Conservation (phyloP, 2,113 vertebrate species). For the Sceloporus tristichus region DNA sequence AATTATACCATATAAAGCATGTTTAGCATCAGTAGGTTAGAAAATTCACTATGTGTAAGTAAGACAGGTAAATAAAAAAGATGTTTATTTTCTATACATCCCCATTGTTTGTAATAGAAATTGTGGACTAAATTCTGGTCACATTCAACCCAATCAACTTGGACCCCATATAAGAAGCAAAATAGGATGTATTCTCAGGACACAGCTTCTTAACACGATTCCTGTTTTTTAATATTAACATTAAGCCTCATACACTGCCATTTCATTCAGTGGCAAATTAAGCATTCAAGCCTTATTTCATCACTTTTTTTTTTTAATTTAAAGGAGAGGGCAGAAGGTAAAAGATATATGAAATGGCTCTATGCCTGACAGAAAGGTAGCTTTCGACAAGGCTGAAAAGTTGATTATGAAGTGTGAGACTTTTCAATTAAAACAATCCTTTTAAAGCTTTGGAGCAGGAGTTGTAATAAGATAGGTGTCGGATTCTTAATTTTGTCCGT, state of each 20-base stretch:
- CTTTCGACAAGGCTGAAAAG: slow-evolving; percentile 12
- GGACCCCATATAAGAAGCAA: background rate
- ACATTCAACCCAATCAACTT: slow-evolving; percentile 4
- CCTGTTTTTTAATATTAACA: background rate
- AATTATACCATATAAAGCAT: background rate
- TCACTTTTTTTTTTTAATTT: background rate
- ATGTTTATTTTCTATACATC: slow-evolving; percentile 8
- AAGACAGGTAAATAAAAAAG: background rate
- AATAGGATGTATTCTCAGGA: background rate
- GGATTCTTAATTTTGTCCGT: slow-evolving; percentile 24
- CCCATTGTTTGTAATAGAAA: background rate
- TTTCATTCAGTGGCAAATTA: slow-evolving; percentile 7
- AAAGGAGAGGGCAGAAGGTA: background rate
- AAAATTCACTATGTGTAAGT: background rate
- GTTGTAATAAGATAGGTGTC: slow-evolving; percentile 16
- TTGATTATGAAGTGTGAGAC: background rate
- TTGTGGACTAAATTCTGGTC: slow-evolving; percentile 2
- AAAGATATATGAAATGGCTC: background rate
- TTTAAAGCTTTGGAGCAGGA: slow-evolving; percentile 28
- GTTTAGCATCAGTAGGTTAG: background rate
- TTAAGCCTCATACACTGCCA: background rate
- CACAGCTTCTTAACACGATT: background rate
- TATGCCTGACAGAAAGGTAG: background rate
- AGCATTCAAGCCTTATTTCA: background rate
- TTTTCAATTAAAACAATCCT: slow-evolving; percentile 22